Conservation (phyloP, 1,140 invertebrate species). For the Cotesia glomerata region DNA sequence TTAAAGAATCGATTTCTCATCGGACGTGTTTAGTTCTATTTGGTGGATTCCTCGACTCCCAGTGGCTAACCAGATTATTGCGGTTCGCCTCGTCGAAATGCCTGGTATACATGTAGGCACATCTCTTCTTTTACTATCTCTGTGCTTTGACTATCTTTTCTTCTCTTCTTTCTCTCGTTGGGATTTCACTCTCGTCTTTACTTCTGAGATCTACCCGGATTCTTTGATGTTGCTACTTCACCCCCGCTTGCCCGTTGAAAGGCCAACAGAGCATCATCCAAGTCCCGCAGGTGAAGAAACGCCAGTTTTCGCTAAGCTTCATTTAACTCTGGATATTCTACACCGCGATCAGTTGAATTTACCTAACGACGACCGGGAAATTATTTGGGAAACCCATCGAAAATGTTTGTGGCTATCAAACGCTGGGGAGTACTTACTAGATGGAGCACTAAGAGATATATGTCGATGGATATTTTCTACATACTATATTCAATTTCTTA, state of each 20-base stretch:
- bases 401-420: constrained; percentile 7
- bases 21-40: neutral
- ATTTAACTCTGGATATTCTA: constrained; percentile 59
- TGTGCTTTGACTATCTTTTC: neutral
- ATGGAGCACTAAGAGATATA: neutral
- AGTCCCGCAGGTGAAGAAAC: constrained; percentile 56
- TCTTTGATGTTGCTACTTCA: constrained; percentile 60
- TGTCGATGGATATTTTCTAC: neutral
- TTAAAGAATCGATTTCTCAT: constrained; percentile 2
- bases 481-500: neutral
- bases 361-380: neutral
- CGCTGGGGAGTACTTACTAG: too few relatives aligned
- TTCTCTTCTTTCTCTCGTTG: neutral
- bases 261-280: constrained; percentile 51
- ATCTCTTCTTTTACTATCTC: neutral
- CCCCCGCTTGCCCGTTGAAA: constrained; percentile 48
- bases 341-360: constrained; percentile 32
- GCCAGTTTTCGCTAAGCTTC: constrained; percentile 48
- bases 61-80: constrained; percentile 36
- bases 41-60: constrained; percentile 7
- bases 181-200: constrained; percentile 20
- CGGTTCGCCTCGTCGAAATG: constrained; percentile 27
- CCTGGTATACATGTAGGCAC: neutral
- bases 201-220: constrained; percentile 35
- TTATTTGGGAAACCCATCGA: constrained; percentile 10